These are phyloP conservation scores for Antrozous pallidus DNA, from an alignment of 2,797 vertebrate species.

Conservation along the genomic window DNA sequence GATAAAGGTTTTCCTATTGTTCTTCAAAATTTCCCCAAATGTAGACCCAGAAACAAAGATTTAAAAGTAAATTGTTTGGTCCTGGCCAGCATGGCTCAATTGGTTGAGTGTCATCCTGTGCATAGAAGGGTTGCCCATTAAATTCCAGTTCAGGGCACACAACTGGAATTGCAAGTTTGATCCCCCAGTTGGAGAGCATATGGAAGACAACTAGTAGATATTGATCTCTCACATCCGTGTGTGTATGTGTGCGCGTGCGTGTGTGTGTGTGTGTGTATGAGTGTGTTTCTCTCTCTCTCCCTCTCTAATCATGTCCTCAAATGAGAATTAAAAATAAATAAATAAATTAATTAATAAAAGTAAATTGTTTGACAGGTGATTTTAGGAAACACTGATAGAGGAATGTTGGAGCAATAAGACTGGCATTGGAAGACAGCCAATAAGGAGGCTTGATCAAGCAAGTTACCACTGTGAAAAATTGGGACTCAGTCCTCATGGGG, in stretches of 20 bases:
- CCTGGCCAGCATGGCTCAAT: neutral
- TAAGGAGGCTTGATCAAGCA: neutral
- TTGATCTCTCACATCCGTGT: neutral
- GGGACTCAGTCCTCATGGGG: neutral
- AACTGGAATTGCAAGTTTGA: neutral
- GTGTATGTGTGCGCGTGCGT: too few relatives aligned
- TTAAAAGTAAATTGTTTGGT: neutral
- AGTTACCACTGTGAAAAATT: neutral
- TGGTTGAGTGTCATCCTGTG: neutral
- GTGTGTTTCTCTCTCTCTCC: neutral
- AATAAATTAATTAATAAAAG: neutral
- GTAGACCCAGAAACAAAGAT: neutral
- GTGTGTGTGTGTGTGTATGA: too few relatives aligned
- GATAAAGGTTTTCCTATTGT: neutral
- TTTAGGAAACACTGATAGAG: neutral
- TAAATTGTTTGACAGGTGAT: neutral
- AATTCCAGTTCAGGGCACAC: neutral
- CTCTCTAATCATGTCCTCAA: neutral
- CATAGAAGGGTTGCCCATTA: neutral
- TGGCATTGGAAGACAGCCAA: neutral
- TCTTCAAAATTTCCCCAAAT: neutral
- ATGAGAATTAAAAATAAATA: neutral
- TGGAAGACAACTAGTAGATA: neutral
- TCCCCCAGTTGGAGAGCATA: neutral
- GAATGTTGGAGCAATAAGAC: neutral